These are phyloP conservation scores for Candoia aspera DNA, from an alignment of 2,113 vertebrate genomes.

Conservation along the genomic window DNA sequence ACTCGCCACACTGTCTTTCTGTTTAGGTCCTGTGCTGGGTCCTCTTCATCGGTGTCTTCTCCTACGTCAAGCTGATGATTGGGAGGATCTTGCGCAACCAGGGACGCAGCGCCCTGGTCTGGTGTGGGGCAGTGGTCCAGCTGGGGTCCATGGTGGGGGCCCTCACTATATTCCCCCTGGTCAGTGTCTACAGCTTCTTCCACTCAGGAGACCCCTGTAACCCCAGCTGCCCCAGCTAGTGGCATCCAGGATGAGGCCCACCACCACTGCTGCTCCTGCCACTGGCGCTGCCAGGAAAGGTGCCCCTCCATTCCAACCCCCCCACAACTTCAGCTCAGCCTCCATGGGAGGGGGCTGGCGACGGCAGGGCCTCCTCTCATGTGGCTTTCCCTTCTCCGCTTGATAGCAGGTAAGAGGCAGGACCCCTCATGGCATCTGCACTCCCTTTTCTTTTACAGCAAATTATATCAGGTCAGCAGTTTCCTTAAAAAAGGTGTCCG, in stretches of 20 bases:
- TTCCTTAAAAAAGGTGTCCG: not conserved
- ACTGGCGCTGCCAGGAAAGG: not conserved
- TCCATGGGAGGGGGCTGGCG: no score
- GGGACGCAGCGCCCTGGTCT: conserved; percentile 82
- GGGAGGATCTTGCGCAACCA: conserved; percentile 79
- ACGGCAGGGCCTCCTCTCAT: no score
- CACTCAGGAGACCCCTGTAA: conserved; percentile 78
- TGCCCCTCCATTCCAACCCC: not conserved
- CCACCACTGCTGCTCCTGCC: not conserved
- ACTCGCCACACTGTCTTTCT: not conserved
- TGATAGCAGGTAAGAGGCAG: no score
- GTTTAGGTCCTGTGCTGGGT: conserved; percentile 78
- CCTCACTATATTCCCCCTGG: conserved; percentile 78
- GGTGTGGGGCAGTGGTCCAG: conserved; percentile 83
- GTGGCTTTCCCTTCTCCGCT: no score
- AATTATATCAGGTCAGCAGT: not conserved
- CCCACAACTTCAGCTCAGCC: no score
- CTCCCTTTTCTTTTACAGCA: not conserved
- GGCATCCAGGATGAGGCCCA: not conserved
- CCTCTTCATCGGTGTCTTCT: conserved; percentile 75
- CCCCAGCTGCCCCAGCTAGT: conserved; percentile 58
- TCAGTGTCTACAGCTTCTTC: conserved; percentile 76
- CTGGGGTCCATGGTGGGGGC: conserved; percentile 83
- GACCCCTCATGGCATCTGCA: no score
- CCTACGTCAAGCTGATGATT: conserved; percentile 84